phyloP scores from a whole-genome alignment of 2,888 invertebrate genomes.

The Plemyria rubiginata region DNA sequence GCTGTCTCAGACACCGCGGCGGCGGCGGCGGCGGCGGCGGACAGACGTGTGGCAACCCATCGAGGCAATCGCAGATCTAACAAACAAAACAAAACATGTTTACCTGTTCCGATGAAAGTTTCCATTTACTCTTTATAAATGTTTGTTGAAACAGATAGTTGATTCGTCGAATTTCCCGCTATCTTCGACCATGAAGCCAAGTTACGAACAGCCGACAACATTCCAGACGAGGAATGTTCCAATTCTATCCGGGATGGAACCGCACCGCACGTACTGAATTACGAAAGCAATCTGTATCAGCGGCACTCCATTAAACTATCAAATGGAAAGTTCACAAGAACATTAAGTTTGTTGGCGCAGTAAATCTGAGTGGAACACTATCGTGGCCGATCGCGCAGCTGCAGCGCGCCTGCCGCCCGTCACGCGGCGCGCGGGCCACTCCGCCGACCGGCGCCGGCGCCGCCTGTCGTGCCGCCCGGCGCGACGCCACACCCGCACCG shows the following conservation, averaged over 20 bases:
- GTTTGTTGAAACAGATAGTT: constrained; percentile 18
- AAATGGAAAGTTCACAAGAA: constrained; percentile 26
- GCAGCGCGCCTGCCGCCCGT: constrained; percentile 2
- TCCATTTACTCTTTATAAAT: constrained; percentile 9
- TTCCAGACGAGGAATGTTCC: background rate
- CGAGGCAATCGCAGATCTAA: background rate
- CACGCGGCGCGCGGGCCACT: background rate
- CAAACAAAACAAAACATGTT: constrained; percentile 26
- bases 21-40: no score
- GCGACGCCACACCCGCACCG: no score
- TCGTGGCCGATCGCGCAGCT: constrained; percentile 19
- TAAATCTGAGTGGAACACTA: constrained; percentile 13
- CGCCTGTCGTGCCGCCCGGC: no score
- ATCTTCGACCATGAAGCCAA: background rate
- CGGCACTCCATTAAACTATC: constrained; percentile 28
- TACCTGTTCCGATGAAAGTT: constrained; percentile 8
- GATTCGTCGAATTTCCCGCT: constrained; percentile 8
- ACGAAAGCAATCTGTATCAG: constrained; percentile 25
- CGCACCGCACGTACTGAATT: constrained; percentile 13
- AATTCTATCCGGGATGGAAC: constrained; percentile 1
- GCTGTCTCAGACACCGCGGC: constrained; percentile 16
- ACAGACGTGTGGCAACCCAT: constrained; percentile 11
- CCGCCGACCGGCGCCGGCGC: background rate
- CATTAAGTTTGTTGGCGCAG: constrained; percentile 20
- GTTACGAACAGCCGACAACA: background rate